These are phyloP conservation scores for Onychomys arenicola DNA, from an alignment of 2,797 vertebrate species.

Conservation along the genomic window DNA sequence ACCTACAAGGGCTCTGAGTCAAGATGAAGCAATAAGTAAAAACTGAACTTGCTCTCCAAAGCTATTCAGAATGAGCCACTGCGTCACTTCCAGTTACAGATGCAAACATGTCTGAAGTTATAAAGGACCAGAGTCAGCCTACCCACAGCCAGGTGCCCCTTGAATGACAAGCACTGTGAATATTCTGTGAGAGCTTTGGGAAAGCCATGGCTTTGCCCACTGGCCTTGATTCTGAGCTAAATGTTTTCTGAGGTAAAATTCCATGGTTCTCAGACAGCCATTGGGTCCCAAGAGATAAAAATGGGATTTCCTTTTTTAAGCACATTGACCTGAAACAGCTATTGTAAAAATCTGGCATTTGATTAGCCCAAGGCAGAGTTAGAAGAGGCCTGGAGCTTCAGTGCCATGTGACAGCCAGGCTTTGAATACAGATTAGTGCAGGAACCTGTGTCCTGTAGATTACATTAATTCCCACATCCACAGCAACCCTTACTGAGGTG, in stretches of 20 bases:
- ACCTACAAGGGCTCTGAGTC: neutral
- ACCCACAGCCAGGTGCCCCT: no score
- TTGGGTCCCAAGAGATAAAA: neutral
- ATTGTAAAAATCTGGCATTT: slow-evolving; percentile 64
- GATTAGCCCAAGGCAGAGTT: slow-evolving; percentile 69
- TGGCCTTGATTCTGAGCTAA: neutral
- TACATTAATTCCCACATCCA: slow-evolving; percentile 80
- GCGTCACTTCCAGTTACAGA: neutral
- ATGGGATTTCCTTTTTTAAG: neutral
- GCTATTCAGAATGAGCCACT: neutral
- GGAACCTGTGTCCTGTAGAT: slow-evolving; percentile 81
- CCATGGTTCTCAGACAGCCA: neutral
- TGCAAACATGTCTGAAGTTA: neutral
- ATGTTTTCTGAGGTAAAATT: slow-evolving; percentile 34
- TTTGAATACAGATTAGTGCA: slow-evolving; percentile 75
- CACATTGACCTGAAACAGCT: slow-evolving; percentile 16
- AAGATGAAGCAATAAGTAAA: neutral
- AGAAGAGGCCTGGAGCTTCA: slow-evolving; percentile 59
- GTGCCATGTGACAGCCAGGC: slow-evolving; percentile 65
- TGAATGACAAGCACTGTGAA: neutral
- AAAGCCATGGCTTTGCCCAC: neutral
- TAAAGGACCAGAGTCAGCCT: neutral
- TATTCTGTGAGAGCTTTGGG: neutral
- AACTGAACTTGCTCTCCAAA: neutral
- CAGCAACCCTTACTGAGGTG: slow-evolving; percentile 74